These are phyloP conservation scores for Bursaphelenchus mucronatus DNA, from an alignment of 1,140 invertebrate species.

Conservation along the genomic window DNA sequence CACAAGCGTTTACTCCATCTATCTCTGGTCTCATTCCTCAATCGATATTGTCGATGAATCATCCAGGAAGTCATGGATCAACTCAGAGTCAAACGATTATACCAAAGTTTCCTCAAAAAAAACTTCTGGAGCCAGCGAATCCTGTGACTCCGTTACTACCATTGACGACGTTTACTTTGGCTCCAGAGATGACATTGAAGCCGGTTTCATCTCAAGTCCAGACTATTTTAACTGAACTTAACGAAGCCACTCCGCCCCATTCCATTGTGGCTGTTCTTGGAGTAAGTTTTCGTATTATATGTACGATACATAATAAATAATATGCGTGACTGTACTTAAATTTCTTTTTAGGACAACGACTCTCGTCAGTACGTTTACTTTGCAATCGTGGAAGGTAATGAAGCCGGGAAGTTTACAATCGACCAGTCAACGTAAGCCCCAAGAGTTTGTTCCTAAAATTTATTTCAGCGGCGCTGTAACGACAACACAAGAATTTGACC, in stretches of 20 bases:
- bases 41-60: no score
- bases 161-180: constrained; percentile 9
- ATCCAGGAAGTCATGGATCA: background rate
- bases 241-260: constrained; percentile 52
- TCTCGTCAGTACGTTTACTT: constrained; percentile 38
- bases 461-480: constrained; percentile 43
- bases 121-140: background rate
- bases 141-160: constrained; percentile 13
- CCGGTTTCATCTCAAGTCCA: constrained; percentile 40
- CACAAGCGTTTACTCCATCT: background rate
- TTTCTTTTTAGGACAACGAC: constrained; percentile 42
- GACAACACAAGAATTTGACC: constrained; percentile 43
- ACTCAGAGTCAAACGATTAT: background rate
- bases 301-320: no score
- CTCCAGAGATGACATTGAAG: background rate
- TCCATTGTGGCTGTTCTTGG: constrained; percentile 48
- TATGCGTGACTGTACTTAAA: constrained; percentile 7
- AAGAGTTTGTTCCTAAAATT: background rate
- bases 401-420: constrained; percentile 52
- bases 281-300: constrained; percentile 33
- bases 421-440: constrained; percentile 42
- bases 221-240: constrained; percentile 52
- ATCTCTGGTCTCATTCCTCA: background rate
- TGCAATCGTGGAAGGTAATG: constrained; percentile 53
- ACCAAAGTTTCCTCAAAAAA: background rate